Percentiles rank a stretch among this genome's conserved stretches.
Evolutionary conservation across 2,797 vertebrate species (phyloP).

Genomic region (Coendou prehensilis): DNA sequence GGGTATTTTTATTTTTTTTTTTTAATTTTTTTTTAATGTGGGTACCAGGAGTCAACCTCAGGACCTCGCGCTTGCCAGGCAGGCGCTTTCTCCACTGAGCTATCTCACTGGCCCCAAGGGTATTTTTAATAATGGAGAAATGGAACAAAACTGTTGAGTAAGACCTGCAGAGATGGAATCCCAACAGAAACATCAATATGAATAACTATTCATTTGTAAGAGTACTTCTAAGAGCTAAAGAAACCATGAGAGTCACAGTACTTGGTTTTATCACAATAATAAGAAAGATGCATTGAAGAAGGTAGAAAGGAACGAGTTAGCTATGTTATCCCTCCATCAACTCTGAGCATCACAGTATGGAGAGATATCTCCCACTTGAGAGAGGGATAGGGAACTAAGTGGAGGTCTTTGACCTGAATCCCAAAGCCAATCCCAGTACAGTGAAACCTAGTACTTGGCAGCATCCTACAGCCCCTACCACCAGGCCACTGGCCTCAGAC

Average conservation of each 20-base stretch:
- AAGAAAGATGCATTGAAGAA: not conserved
- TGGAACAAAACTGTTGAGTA: not conserved
- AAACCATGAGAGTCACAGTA: not conserved
- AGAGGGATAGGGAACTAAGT: not conserved
- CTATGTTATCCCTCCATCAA: not conserved
- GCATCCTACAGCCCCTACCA: not conserved
- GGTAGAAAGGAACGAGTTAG: not conserved
- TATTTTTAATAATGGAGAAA: not conserved
- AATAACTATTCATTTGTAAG: not conserved
- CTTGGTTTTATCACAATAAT: not conserved
- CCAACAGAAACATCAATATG: not conserved
- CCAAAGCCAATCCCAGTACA: not conserved
- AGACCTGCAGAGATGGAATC: not conserved
- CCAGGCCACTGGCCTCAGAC: not conserved
- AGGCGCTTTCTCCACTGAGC: too few species aligned
- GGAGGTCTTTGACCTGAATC: not conserved
- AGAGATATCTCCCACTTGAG: not conserved
- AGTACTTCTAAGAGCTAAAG: not conserved
- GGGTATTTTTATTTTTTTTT: not conserved
- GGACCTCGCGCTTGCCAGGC: too few species aligned
- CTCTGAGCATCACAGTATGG: not conserved
- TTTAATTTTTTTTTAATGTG: too few species aligned
- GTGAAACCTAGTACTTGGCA: not conserved
- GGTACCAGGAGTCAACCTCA: too few species aligned
- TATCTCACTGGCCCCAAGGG: not conserved